These are phyloP conservation scores for Adelosebastes latens DNA, from an alignment of 2,797 vertebrate species.

Conservation along the genomic window DNA sequence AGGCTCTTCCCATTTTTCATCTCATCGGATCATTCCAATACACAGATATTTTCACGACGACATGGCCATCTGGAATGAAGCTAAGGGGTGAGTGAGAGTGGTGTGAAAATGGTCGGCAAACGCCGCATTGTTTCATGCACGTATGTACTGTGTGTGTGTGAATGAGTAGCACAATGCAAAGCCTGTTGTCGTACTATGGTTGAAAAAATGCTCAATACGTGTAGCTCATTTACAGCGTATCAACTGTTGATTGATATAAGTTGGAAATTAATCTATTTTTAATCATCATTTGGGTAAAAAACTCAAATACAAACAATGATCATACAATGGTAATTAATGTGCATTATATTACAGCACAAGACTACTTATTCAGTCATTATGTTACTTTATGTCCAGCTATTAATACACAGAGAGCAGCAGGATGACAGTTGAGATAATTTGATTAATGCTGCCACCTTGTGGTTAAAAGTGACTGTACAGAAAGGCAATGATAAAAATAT, in stretches of 20 bases:
- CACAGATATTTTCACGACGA: no score
- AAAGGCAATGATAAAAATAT: neutral
- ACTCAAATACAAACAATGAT: neutral
- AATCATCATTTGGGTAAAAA: neutral
- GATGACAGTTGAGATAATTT: neutral
- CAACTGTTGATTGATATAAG: neutral
- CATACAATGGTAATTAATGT: neutral
- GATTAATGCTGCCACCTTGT: constrained; percentile 44
- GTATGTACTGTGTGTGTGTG: neutral
- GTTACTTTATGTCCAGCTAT: neutral
- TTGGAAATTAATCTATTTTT: neutral
- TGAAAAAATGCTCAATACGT: neutral
- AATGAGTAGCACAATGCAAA: neutral
- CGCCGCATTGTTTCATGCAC: no score
- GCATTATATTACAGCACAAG: neutral
- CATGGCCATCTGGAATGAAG: no score
- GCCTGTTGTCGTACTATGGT: fast-evolving
- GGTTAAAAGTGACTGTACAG: constrained; percentile 12
- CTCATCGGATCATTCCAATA: no score
- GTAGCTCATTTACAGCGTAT: neutral
- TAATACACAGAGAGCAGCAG: neutral
- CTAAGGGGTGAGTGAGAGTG: no score
- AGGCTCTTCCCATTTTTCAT: no score
- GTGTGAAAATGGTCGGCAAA: no score
- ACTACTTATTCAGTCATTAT: neutral